phyloP scores from a whole-genome alignment of 2,888 invertebrate species.

The Drosophila kuntzei region DNA sequence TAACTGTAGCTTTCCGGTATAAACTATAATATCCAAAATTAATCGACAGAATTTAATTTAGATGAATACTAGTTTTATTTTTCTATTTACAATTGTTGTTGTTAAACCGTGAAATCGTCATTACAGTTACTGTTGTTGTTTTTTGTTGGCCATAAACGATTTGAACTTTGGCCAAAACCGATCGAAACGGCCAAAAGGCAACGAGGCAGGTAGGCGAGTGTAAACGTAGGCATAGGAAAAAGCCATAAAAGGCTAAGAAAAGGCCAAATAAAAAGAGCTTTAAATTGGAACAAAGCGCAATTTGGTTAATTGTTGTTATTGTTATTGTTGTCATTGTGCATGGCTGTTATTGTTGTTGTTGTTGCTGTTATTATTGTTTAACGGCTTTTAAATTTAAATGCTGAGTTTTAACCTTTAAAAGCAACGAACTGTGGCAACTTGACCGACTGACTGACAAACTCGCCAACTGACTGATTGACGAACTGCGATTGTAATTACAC shows the following conservation, averaged over 20 bases:
- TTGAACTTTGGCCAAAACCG: constrained; percentile 63
- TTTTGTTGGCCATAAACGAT: constrained; percentile 47
- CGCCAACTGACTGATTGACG: constrained; percentile 20
- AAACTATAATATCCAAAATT: not conserved
- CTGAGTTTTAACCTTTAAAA: constrained; percentile 74
- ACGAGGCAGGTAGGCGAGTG: constrained; percentile 16
- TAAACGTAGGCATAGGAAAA: constrained; percentile 40
- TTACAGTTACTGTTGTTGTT: constrained; percentile 6
- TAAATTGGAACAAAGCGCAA: constrained; percentile 73
- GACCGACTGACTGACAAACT: constrained; percentile 42
- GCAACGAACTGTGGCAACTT: constrained; percentile 48
- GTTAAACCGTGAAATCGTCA: constrained; percentile 17
- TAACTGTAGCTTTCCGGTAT: not conserved
- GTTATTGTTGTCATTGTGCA: constrained; percentile 42
- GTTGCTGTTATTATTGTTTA: constrained; percentile 42
- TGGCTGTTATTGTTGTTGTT: constrained; percentile 41
- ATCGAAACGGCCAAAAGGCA: constrained; percentile 36
- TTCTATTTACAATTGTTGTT: constrained; percentile 11
- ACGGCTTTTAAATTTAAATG: constrained; percentile 70
- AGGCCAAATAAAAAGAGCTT: constrained; percentile 12
- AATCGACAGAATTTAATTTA: not conserved
- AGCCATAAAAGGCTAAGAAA: constrained; percentile 16
- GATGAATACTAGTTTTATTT: constrained; percentile 2
- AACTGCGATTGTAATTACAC: constrained; percentile 46
- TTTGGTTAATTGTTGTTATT: constrained; percentile 58